Base-by-base conservation (phyloP, 2,888 invertebrate genomes). In the Hirtodrosophila confusa region DNA sequence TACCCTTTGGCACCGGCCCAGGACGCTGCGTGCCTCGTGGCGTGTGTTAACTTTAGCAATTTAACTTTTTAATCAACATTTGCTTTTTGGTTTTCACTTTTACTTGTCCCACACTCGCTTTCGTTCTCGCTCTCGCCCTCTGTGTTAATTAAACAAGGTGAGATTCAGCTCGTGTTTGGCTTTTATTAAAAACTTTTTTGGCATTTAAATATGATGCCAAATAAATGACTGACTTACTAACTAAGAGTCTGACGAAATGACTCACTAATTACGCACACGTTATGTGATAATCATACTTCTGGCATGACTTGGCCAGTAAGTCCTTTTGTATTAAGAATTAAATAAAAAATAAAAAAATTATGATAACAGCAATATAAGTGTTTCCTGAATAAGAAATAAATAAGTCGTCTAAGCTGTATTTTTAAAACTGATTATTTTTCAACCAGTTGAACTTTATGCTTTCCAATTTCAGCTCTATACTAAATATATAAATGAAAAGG, bases 31-130 rank as follows among this genome's bases (percentile, higher is more conserved):
- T 56, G 57, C 53, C 61, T 53, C 43, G 41, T 65, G 62, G 78
- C 68, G 69, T 76, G 76, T 79, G 80, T 80, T 82, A 84, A 84
- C 86, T 84, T 84, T 84, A 61, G 85, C 87, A 84, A 84, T 84
- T 84, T 86, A 84, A 84, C 83, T 84, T 84, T 84, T 84, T 85
- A 84, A 84, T 86, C 83, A 84, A 84, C 87, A 84, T 84, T 80
- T 84, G 85, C 76, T 73, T 76, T 80, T 82, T 78, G 82, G 86
- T 78, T 84, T 82, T 86, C 82, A 84, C 83, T 84, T 84, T 84
- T 86, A 80, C 84, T 79, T 76, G 68, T 56, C 43, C 39, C 43
- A 43, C 56, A 44, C 41, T 33, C 24, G 41, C 40, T 51, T 51
- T 33, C 56, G 29, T 48, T 51, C 55, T 33, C 56, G 29, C 51